These are phyloP conservation scores for Myopa tessellatipennis DNA, from an alignment of 2,888 invertebrate species.

Conservation along the genomic window DNA sequence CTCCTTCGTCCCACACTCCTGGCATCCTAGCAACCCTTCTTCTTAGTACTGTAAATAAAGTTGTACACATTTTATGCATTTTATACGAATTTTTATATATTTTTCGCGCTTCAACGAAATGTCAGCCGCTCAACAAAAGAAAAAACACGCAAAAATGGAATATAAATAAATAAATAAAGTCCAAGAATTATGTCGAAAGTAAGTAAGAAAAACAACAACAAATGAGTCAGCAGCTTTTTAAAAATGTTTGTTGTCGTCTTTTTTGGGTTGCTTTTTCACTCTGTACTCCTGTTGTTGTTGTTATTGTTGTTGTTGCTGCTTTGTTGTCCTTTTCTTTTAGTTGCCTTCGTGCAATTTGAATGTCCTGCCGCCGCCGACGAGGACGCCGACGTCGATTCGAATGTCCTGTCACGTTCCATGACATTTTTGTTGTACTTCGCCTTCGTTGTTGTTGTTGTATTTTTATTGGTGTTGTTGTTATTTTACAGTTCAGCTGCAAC, in stretches of 20 bases:
- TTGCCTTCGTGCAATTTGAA: neutral
- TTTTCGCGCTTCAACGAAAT: slow-evolving; percentile 38
- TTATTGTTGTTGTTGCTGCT: neutral
- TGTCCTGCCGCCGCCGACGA: neutral
- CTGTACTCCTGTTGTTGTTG: neutral
- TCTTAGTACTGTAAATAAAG: slow-evolving; percentile 22
- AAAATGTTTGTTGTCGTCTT: too few relatives aligned
- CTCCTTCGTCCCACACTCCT: neutral
- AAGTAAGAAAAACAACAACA: neutral
- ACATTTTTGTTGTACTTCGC: too few relatives aligned
- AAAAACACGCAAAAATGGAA: slow-evolving; percentile 19
- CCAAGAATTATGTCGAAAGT: neutral
- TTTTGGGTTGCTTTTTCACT: neutral
- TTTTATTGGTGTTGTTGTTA: too few relatives aligned
- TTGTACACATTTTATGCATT: slow-evolving; percentile 41
- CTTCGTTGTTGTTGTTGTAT: too few relatives aligned
- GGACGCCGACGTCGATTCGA: neutral
- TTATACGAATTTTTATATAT: slow-evolving; percentile 41
- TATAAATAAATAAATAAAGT: slow-evolving; percentile 13
- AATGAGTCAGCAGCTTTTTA: neutral
- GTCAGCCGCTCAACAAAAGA: slow-evolving; percentile 33
- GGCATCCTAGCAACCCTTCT: neutral
- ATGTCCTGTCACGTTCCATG: slow-evolving; percentile 21
- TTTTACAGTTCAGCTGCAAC: slow-evolving; percentile 32
- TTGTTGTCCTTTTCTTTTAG: slow-evolving; percentile 7